Conservation (phyloP, 1,140 invertebrate species). For the Episyrphus balteatus region DNA sequence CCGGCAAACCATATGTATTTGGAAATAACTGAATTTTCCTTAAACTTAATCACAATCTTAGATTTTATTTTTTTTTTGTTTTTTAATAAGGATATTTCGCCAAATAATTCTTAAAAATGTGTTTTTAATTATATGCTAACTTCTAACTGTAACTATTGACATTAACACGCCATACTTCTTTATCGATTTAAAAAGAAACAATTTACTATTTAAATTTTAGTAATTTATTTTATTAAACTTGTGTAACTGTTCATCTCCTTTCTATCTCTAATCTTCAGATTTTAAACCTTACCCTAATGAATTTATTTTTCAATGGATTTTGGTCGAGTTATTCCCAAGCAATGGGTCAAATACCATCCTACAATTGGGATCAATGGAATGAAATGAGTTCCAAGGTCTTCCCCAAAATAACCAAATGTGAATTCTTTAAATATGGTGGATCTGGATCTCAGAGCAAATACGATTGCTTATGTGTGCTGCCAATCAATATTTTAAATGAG, state of each 20-base stretch:
- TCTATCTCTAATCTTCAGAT: constrained; percentile 34
- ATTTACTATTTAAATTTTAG: not conserved
- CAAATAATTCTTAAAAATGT: no score
- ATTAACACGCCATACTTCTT: no score
- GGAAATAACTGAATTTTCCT: no score
- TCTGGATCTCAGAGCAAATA: constrained; percentile 47
- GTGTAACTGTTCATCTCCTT: no score
- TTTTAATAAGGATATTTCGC: no score
- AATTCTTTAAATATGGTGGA: constrained; percentile 50
- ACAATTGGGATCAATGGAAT: constrained; percentile 32
- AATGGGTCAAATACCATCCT: constrained; percentile 38
- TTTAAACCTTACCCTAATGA: constrained; percentile 48
- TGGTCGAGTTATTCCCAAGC: constrained; percentile 59
- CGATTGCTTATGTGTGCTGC: constrained; percentile 61
- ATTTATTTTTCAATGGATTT: constrained; percentile 62
- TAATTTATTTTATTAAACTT: not conserved
- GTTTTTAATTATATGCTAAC: no score
- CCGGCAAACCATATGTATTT: no score
- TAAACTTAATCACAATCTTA: no score
- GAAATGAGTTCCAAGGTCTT: constrained; percentile 51
- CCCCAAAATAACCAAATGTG: constrained; percentile 73
- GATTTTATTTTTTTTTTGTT: no score
- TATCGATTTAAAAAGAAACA: not conserved
- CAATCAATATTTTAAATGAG: constrained; percentile 68
- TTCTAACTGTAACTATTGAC: no score